Percentiles rank a stretch among this genome's conserved stretches.
Evolutionary conservation across 2,888 invertebrate genomes (phyloP).

Genomic region (Drosophila buzzatii): DNA sequence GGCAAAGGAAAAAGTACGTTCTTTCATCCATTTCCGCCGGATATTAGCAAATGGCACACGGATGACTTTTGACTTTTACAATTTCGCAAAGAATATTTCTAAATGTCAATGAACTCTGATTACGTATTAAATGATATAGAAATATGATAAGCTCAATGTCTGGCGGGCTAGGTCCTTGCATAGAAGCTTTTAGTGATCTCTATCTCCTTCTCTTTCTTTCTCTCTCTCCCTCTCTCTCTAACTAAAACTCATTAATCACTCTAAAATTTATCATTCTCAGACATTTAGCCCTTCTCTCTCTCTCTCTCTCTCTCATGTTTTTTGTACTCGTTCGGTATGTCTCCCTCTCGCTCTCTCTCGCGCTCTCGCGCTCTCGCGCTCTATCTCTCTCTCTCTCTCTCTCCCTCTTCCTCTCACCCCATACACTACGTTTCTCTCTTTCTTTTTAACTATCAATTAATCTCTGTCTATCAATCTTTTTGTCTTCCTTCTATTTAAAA

Average conservation of each 20-base stretch:
- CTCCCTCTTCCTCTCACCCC: neutral
- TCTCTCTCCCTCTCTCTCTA: too few relatives aligned
- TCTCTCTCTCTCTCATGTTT: neutral
- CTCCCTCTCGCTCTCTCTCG: neutral
- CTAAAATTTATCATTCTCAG: too few relatives aligned
- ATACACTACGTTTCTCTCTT: neutral
- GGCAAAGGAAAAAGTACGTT: slow-evolving; percentile 17
- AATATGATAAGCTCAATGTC: neutral
- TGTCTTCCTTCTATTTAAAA: neutral
- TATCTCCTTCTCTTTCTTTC: neutral
- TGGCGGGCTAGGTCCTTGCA: neutral
- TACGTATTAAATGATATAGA: neutral
- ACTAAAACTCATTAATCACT: too few relatives aligned
- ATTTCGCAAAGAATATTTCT: neutral
- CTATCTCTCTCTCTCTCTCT: neutral
- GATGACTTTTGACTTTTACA: slow-evolving; percentile 21
- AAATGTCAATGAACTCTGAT: slow-evolving; percentile 10
- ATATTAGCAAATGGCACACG: slow-evolving; percentile 22
- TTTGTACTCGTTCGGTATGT: neutral
- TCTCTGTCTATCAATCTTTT: neutral
- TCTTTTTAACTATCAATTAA: neutral
- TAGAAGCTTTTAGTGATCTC: neutral
- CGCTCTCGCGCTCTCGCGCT: neutral
- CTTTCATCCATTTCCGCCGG: slow-evolving; percentile 21
- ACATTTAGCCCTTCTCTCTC: neutral